Evolutionary conservation across 2,888 invertebrate genomes (phyloP), one percentile per base, ranked within the genome.

Genomic region (Dasypogon diadema): DNA sequence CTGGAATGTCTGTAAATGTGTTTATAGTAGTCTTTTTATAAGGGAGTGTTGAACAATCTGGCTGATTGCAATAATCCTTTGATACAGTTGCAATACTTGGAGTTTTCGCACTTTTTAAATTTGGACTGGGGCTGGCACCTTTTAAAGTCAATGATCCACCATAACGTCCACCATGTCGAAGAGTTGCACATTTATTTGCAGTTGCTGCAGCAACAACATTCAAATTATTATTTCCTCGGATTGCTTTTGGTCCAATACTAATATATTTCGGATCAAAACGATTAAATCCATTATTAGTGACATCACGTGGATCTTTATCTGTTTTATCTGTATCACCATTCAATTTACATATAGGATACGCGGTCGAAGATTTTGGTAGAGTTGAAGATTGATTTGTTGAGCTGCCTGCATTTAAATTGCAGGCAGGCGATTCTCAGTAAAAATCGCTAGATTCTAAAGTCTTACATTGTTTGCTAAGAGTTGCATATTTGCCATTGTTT

Each of bases 391-490:
- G 68, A 80, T 80, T 76, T 81, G 81, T 80, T 81, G 82, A 83
- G 60, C 73, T 77, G 86, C 86, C 86, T 86, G 86, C 86, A 86
- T 84, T 83, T 80, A 84, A 81, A 80, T 87, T 89, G 91, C 92
- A 86, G 86, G 86, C 86, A 85, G 86, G 85, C 85, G 86, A 86
- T 88, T 93, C 94, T 95, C 95, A 96, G 94, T 96, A 96, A 89
- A 96, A 96, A 88, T 96, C 96, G 84, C 92, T 94, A 82, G 95
- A 92, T 89, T 96, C 96, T 75, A 96, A 89, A 83, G 96, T 96
- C 90, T 96, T 96, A 92, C 96, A 96, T 89, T 96, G 95, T 89
- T 95, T 95, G 92, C 94, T 95, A 87, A 96, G 89, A 87, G 96
- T 96, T 87, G 95, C 95, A 90, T 95, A 96, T 91, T 96, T 95